Evolutionary conservation across 2,888 invertebrate genomes (phyloP), one percentile per base, ranked within the genome.

Genomic region (Cheilosia pagana): DNA sequence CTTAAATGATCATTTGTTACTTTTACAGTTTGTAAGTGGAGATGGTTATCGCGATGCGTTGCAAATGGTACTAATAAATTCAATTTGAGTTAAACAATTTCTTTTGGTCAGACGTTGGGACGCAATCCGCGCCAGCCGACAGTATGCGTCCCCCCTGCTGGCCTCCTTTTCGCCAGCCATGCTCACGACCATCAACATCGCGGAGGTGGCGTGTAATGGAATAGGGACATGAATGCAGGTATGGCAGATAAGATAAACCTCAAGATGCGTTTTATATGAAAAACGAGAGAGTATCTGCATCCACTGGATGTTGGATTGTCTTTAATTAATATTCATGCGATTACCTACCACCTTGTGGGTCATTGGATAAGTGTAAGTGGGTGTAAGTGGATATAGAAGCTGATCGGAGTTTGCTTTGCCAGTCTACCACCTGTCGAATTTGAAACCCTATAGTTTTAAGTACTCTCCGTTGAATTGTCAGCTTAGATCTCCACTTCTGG

Each of bases 21-120:
- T 75, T 83, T 74, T 74, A 83, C 83, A 83, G 78, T 79, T 83
- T 68, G 79, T 83, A 81, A 75, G 60, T 76, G 67, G 75, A 81
- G 75, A 85, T 85, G 75, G 79, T 57, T 85, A 85, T 85, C 75
- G 75, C 81, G 59, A 63, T 71, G 81, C 81, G 67, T 81, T 75
- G 65, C 81, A 85, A 85, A 85, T 85, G 85, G 75, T 85, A 85
- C 55, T 85, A 85, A 85, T 81, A 85, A 85, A 85, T 83, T 83
- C 74, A 83, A 83, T 83, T 83, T 79, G 79, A 79, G 83, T 74
- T 83, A 53, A 79, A 70, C 68, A 74, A 52, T 79, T 57, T 55
- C 45, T 67, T 67, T 72, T 19, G 41, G 57, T 59, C 21, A 23
- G 39, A 45, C 50, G 7, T 68, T 10, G 53, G 48, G 28, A 1